A percentile compares a stretch with the other conserved stretches of the same genome.
Evolutionary conservation across 2,113 vertebrate genomes (phyloP).

Genomic region (Hystrix cristata): DNA sequence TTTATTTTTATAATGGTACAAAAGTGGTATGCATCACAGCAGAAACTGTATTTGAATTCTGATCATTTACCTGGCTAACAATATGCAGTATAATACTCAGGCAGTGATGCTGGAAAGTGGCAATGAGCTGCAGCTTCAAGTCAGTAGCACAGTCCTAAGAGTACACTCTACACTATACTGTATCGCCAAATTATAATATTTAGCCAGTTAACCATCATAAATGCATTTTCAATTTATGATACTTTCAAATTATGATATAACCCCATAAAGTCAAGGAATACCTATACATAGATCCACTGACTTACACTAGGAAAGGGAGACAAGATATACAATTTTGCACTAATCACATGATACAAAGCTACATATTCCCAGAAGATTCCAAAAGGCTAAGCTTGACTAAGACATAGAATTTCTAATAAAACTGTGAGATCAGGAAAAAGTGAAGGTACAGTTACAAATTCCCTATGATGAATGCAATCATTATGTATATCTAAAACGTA

Average conservation of each 20-base stretch:
- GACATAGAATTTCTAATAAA: slow-evolving; percentile 21
- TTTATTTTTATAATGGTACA: not conserved
- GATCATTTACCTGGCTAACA: not conserved
- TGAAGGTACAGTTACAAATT: not conserved
- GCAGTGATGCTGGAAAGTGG: not conserved
- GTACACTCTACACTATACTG: not conserved
- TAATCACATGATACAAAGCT: slow-evolving; percentile 11
- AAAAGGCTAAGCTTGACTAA: not conserved
- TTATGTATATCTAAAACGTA: too few species aligned
- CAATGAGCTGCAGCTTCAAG: not conserved
- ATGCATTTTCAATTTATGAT: not conserved
- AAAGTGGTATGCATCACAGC: not conserved
- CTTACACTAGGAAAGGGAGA: not conserved
- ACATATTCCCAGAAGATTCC: not conserved
- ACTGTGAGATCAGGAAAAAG: not conserved
- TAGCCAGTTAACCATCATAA: not conserved
- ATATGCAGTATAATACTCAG: not conserved
- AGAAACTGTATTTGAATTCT: not conserved
- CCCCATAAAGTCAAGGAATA: not conserved
- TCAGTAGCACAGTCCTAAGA: not conserved
- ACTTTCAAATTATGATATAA: not conserved
- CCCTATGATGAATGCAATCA: too few species aligned
- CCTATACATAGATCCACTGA: not conserved
- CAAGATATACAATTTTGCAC: not conserved
- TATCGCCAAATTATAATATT: not conserved